Evolutionary conservation across 2,888 invertebrate species (phyloP).

Genomic region (Eutolmus rufibarbis): DNA sequence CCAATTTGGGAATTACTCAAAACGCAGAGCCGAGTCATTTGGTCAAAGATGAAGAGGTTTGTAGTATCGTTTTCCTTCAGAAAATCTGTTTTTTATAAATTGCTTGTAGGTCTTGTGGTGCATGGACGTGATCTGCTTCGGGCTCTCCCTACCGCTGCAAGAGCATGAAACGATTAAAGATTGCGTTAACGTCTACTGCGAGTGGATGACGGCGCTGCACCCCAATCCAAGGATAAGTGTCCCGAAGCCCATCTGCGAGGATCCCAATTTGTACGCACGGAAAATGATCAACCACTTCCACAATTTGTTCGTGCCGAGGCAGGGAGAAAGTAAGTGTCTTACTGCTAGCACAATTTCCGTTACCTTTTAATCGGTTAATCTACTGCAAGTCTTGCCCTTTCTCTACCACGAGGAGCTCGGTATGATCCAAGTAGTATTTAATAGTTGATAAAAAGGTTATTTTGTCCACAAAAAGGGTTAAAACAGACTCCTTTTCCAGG

Average conservation of each 20-base stretch:
- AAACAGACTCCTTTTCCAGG: constrained; percentile 65
- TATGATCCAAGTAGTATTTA: constrained; percentile 63
- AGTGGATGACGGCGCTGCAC: constrained; percentile 91
- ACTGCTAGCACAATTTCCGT: constrained; percentile 5
- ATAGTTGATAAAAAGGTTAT: neutral
- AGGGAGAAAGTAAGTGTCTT: constrained; percentile 82
- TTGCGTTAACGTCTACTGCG: constrained; percentile 95
- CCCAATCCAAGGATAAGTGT: constrained; percentile 85
- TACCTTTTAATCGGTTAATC: constrained; percentile 55
- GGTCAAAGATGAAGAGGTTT: constrained; percentile 83
- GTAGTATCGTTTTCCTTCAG: neutral
- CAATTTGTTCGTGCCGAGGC: constrained; percentile 91
- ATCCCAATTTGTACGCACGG: constrained; percentile 88
- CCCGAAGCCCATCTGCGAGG: constrained; percentile 86
- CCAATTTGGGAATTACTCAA: constrained; percentile 74
- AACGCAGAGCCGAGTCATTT: constrained; percentile 85
- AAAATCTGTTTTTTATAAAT: neutral
- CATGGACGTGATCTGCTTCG: constrained; percentile 88
- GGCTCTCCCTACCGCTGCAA: constrained; percentile 84
- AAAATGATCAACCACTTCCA: constrained; percentile 92
- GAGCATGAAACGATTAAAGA: constrained; percentile 95
- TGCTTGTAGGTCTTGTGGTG: constrained; percentile 80
- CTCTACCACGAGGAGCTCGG: constrained; percentile 87
- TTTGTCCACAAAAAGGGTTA: neutral
- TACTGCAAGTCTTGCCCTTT: constrained; percentile 87